These are phyloP conservation scores for Junonia oenone DNA, from an alignment of 2,888 invertebrate species.

Conservation along the genomic window DNA sequence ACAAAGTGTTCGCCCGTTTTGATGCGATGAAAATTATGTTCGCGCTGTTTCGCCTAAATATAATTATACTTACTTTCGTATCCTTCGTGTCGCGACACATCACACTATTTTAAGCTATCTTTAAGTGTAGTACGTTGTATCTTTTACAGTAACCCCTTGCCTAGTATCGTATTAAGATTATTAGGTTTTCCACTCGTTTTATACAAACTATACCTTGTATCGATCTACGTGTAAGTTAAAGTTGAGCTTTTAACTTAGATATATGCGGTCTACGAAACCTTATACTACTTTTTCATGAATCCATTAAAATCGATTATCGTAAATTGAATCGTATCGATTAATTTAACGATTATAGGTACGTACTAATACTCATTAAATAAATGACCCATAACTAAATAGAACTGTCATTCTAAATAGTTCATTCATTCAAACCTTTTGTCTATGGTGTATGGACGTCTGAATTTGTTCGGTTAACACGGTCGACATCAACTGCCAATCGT, in stretches of 20 bases:
- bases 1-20: conserved; percentile 6
- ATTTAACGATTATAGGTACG: conserved; percentile 4
- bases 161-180: conserved; percentile 67
- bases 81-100: conserved; percentile 38
- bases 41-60: conserved; percentile 22
- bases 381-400: not conserved
- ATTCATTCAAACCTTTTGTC: conserved; percentile 11
- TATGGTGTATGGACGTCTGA: conserved; percentile 33
- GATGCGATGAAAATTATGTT: conserved; percentile 7
- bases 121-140: conserved; percentile 74
- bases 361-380: not conserved
- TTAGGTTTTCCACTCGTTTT: conserved; percentile 79
- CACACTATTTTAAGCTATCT: conserved; percentile 72
- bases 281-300: not conserved
- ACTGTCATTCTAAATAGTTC: not conserved
- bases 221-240: conserved; percentile 73
- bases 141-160: conserved; percentile 68
- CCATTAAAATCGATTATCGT: conserved; percentile 4
- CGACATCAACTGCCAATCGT: conserved; percentile 66
- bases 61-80: conserved; percentile 5
- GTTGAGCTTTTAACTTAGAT: conserved; percentile 73
- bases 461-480: conserved; percentile 41
- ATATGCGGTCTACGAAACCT: conserved; percentile 28
- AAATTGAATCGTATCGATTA: conserved; percentile 15
- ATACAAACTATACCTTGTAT: conserved; percentile 72